Evolutionary conservation across 1,140 invertebrate genomes (phyloP).

Genomic region (Marisa cornuarietis): DNA sequence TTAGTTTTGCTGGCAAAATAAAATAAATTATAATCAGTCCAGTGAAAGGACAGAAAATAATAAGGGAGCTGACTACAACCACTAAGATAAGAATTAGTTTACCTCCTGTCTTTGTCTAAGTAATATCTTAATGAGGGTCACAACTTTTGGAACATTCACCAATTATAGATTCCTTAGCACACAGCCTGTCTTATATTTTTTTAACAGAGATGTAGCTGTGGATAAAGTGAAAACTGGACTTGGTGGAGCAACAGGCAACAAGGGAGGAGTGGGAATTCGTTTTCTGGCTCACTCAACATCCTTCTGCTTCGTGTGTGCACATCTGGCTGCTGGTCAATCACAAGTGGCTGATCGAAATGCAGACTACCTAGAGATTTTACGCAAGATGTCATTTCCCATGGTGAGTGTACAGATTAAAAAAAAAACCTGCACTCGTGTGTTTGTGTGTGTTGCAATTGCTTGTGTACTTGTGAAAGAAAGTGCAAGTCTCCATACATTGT

Average conservation of each 20-base stretch:
- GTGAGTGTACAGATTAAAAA: conserved; percentile 64
- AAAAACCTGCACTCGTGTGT: no score
- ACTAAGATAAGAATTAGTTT: no score
- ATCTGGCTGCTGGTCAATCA: conserved; percentile 98
- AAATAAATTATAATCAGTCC: no score
- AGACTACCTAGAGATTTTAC: conserved; percentile 94
- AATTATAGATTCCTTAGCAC: no score
- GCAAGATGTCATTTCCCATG: conserved; percentile 94
- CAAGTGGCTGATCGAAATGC: conserved; percentile 95
- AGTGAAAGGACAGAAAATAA: no score
- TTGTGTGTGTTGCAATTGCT: no score
- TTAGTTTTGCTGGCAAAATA: no score
- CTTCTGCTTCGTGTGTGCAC: conserved; percentile 96
- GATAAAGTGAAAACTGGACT: conserved; percentile 98
- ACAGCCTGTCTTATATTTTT: background rate
- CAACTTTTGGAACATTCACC: no score
- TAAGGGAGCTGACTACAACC: no score
- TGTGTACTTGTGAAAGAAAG: no score
- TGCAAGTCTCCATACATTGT: no score
- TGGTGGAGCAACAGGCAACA: conserved; percentile 91
- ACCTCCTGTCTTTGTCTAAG: background rate
- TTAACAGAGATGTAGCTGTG: conserved; percentile 83
- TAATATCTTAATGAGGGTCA: background rate
- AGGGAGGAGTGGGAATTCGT: conserved; percentile 95
- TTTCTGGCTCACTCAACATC: conserved; percentile 92